These are phyloP conservation scores for Drosophila mettleri DNA, from an alignment of 2,888 invertebrate genomes.

Conservation along the genomic window DNA sequence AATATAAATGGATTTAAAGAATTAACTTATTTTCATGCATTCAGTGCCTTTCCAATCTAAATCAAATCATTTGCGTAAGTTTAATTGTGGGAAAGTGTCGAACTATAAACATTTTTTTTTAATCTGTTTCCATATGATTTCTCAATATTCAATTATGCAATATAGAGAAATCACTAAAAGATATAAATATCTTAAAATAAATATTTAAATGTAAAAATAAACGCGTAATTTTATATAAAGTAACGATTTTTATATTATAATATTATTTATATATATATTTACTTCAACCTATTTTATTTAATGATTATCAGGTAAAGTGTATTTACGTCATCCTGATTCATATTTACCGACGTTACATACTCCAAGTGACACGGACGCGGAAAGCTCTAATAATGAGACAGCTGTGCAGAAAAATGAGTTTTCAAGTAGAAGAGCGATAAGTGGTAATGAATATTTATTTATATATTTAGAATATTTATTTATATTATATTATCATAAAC, in stretches of 20 bases:
- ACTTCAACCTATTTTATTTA: no score
- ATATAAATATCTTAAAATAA: no score
- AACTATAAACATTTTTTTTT: no score
- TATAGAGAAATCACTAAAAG: no score
- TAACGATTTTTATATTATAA: no score
- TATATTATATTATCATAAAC: neutral
- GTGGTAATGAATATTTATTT: conserved; percentile 49
- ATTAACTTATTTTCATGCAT: conserved; percentile 64
- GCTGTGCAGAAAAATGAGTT: conserved; percentile 82
- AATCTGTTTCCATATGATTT: no score
- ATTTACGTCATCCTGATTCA: conserved; percentile 93
- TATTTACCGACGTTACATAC: conserved; percentile 91
- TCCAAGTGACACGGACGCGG: conserved; percentile 88
- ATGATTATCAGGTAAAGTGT: conserved; percentile 87
- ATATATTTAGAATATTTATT: no score
- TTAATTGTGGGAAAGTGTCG: neutral
- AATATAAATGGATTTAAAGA: conserved; percentile 86
- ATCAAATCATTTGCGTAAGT: conserved; percentile 84
- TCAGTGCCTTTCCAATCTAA: conserved; percentile 87
- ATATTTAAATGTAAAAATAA: no score
- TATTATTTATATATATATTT: no score
- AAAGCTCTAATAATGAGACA: conserved; percentile 78
- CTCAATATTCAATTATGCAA: no score
- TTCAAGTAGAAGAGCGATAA: conserved; percentile 85
- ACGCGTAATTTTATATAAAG: no score